A percentile compares a stretch with the other conserved stretches of the same genome.
Conservation (phyloP, 2,797 vertebrate genomes). For the Valencia hispanica region DNA sequence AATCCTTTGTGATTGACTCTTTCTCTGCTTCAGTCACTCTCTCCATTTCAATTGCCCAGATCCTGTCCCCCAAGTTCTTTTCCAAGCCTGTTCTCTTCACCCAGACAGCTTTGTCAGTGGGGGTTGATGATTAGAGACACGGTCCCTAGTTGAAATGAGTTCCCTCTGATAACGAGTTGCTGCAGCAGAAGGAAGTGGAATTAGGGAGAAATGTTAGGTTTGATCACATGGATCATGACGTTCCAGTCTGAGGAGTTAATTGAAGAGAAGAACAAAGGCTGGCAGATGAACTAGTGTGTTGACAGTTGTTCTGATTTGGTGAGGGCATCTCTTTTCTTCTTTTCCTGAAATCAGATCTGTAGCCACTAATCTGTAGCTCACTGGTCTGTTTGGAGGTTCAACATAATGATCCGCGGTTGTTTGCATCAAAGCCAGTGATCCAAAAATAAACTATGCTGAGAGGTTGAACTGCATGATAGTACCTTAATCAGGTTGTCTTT, state of each 20-base stretch:
- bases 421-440: not conserved
- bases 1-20: conserved; percentile 44
- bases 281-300: conserved; percentile 7
- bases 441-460: not conserved
- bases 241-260: conserved; percentile 46
- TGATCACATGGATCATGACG: conserved; percentile 33
- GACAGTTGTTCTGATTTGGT: conserved; percentile 6
- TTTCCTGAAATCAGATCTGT: conserved; percentile 31
- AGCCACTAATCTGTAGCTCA: conserved; percentile 5
- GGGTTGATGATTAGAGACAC: conserved; percentile 63
- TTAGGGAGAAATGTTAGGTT: conserved; percentile 48
- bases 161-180: conserved; percentile 58
- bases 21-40: conserved; percentile 24
- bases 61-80: conserved; percentile 17
- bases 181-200: conserved; percentile 44
- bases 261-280: conserved; percentile 47
- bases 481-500: too few species aligned
- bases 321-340: not conserved
- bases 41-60: conserved; percentile 44
- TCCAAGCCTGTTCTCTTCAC: conserved; percentile 45
- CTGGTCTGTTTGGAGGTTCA: not conserved
- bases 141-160: conserved; percentile 69
- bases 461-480: not conserved
- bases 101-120: conserved; percentile 54
- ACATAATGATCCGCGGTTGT: conserved; percentile 8